Evolutionary conservation across 2,113 vertebrate species (phyloP).

Genomic region (Rhagologus leucostigma): DNA sequence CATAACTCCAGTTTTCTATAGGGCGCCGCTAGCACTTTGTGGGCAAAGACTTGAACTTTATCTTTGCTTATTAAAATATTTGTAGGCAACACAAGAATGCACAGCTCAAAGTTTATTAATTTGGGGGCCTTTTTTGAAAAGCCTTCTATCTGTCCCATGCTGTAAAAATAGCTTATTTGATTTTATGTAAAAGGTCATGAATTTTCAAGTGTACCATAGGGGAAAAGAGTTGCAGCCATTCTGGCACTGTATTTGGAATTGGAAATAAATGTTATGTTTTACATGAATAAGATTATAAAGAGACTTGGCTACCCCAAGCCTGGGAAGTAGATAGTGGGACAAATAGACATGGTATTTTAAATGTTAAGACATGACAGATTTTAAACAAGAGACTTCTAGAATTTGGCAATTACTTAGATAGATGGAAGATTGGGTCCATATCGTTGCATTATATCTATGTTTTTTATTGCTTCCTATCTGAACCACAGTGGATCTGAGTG

Average conservation of each 20-base stretch:
- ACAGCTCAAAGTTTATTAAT: slow-evolving; percentile 42
- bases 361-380: neutral
- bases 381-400: neutral
- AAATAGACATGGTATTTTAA: neutral
- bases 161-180: slow-evolving; percentile 7
- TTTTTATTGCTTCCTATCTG: neutral
- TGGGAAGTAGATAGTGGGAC: neutral
- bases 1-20: neutral
- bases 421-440: neutral
- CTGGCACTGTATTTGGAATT: neutral
- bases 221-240: neutral
- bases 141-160: neutral
- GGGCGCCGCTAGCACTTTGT: neutral
- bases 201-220: slow-evolving; percentile 4
- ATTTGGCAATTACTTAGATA: neutral
- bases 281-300: neutral
- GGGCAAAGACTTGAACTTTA: slow-evolving; percentile 36
- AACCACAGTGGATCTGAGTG: neutral
- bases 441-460: neutral
- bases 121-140: neutral
- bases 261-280: neutral
- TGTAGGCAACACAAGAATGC: neutral
- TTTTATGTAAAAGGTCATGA: slow-evolving; percentile 30
- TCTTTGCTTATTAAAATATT: slow-evolving; percentile 63
- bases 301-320: neutral